Conservation (phyloP, 2,888 invertebrate genomes). For the Synanthedon tipuliformis region DNA sequence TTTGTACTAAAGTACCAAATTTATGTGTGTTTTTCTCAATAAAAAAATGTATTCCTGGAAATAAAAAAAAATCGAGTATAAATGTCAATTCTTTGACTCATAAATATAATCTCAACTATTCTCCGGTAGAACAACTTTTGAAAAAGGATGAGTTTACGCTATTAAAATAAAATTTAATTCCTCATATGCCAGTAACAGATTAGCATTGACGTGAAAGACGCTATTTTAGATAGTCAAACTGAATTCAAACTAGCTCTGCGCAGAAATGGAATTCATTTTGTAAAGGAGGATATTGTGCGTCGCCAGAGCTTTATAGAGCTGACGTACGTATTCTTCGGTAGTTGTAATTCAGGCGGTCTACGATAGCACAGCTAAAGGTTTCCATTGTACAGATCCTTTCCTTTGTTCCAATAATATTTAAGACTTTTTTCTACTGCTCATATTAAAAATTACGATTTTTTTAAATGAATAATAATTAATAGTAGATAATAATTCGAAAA, state of each 20-base stretch:
- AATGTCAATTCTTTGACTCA: no score
- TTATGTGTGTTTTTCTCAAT: no score
- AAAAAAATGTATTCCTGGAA: no score
- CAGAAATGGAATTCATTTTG: conserved; percentile 28
- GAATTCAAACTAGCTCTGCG: conserved; percentile 35
- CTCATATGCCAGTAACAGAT: neutral
- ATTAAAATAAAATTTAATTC: no score
- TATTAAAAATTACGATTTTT: no score
- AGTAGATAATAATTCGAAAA: no score
- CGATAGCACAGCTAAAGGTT: conserved; percentile 24
- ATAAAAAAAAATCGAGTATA: no score
- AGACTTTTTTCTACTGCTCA: neutral
- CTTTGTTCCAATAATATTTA: neutral
- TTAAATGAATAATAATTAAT: no score
- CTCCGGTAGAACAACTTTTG: no score
- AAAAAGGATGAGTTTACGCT: no score
- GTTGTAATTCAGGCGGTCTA: conserved; percentile 36
- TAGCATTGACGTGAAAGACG: conserved; percentile 14
- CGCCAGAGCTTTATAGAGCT: conserved; percentile 35
- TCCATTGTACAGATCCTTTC: conserved; percentile 29
- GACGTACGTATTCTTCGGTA: conserved; percentile 16
- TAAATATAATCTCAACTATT: no score
- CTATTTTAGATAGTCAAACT: conserved; percentile 32
- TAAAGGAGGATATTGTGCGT: conserved; percentile 41
- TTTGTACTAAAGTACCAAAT: no score